A percentile compares a stretch with the other conserved stretches of the same genome.
Conservation (phyloP, 2,888 invertebrate species). For the Poecilobothrus nobilitatus region DNA sequence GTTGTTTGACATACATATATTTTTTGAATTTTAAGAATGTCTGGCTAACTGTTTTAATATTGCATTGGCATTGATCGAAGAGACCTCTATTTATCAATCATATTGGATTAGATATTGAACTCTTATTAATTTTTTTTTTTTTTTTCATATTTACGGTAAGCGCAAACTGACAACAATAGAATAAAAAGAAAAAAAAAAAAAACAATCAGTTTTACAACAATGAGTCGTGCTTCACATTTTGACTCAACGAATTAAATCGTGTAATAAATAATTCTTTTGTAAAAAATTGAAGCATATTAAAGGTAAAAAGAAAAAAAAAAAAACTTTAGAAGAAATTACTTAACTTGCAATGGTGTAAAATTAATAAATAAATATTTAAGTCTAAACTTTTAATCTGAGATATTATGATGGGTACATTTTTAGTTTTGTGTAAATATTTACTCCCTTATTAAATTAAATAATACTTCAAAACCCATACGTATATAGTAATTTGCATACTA, state of each 20-base stretch:
- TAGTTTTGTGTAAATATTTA: too few relatives aligned
- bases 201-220: neutral
- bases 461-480: too few relatives aligned
- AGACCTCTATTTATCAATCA: neutral
- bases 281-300: neutral
- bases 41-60: neutral
- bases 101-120: neutral
- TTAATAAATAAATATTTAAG: too few relatives aligned
- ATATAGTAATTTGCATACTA: too few relatives aligned
- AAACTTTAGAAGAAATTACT: too few relatives aligned
- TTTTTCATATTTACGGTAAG: neutral
- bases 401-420: too few relatives aligned
- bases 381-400: too few relatives aligned
- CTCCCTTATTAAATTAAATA: too few relatives aligned
- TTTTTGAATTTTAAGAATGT: neutral
- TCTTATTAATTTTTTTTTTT: neutral
- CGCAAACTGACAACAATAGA: neutral
- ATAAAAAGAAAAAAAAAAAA: neutral
- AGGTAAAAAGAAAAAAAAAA: too few relatives aligned
- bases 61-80: neutral
- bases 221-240: neutral
- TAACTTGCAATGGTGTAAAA: too few relatives aligned
- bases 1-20: too few relatives aligned
- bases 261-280: neutral
- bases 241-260: neutral